A percentile compares a stretch with the other conserved stretches of the same genome.
phyloP scores from a whole-genome alignment of 2,113 vertebrate species.

The Glaucidium brasilianum region DNA sequence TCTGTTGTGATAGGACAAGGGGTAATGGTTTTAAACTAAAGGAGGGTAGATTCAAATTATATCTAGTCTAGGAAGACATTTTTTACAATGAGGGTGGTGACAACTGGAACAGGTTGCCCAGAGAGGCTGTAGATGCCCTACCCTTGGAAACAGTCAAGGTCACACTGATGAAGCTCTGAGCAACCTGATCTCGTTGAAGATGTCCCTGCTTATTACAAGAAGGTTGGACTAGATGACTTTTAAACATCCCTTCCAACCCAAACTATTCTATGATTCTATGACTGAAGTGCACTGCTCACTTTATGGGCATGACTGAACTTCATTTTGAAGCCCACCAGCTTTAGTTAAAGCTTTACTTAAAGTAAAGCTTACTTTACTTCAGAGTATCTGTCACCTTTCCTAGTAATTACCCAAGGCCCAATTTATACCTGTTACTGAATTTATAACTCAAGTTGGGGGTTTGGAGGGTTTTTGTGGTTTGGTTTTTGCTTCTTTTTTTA shows the following conservation, averaged over 20 bases:
- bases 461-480: not conserved
- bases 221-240: fast-evolving
- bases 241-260: not conserved
- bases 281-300: not conserved
- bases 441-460: not conserved
- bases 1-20: not conserved
- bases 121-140: not conserved
- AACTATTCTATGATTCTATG: no score
- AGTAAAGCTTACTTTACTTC: not conserved
- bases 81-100: not conserved
- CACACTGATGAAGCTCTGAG: not conserved
- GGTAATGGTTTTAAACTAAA: not conserved
- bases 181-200: not conserved
- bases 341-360: no score
- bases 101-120: not conserved
- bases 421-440: not conserved
- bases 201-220: not conserved
- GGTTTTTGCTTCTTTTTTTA: not conserved
- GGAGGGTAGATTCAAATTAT: not conserved
- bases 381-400: not conserved
- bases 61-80: not conserved
- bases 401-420: not conserved
- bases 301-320: not conserved
- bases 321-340: not conserved
- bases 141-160: not conserved